These are phyloP conservation scores for Leptopilina syphax DNA, from an alignment of 2,888 invertebrate species.

Conservation along the genomic window DNA sequence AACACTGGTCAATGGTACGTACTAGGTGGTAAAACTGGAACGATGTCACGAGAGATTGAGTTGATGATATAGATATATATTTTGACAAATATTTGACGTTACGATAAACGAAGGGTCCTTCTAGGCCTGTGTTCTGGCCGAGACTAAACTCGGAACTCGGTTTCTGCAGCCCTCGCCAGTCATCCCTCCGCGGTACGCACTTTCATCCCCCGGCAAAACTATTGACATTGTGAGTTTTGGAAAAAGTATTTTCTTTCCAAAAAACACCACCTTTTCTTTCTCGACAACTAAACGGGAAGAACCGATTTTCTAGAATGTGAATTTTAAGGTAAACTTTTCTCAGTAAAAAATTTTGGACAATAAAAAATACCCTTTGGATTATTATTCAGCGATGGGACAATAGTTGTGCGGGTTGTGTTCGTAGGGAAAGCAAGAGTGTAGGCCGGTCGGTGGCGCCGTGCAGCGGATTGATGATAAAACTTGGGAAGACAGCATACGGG, in stretches of 20 bases:
- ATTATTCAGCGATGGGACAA: conserved; percentile 46
- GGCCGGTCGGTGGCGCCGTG: conserved; percentile 74
- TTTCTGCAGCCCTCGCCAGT: conserved; percentile 74
- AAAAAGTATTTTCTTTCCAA: background rate
- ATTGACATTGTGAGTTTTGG: conserved; percentile 59
- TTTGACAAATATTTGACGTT: conserved; percentile 51
- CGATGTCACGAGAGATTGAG: conserved; percentile 50
- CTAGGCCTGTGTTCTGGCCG: conserved; percentile 76
- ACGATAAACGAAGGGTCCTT: conserved; percentile 69
- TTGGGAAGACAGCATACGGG: conserved; percentile 66
- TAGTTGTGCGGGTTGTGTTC: conserved; percentile 48
- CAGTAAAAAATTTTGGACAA: no score
- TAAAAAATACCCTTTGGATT: no score
- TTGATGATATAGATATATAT: conserved; percentile 50
- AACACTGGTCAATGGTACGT: conserved; percentile 51
- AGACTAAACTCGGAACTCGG: conserved; percentile 75
- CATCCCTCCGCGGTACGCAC: conserved; percentile 76
- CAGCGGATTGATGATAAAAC: conserved; percentile 59
- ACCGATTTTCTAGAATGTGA: no score
- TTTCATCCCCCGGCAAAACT: conserved; percentile 69
- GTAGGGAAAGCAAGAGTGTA: conserved; percentile 64
- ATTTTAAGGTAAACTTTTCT: no score
- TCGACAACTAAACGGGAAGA: no score
- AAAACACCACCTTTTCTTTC: no score
- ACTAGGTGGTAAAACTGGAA: conserved; percentile 56